Percentiles rank a stretch among this genome's conserved stretches.
These are phyloP conservation scores for Hypanus sabinus DNA, from an alignment of 2,113 vertebrate species.

Conservation along the genomic window DNA sequence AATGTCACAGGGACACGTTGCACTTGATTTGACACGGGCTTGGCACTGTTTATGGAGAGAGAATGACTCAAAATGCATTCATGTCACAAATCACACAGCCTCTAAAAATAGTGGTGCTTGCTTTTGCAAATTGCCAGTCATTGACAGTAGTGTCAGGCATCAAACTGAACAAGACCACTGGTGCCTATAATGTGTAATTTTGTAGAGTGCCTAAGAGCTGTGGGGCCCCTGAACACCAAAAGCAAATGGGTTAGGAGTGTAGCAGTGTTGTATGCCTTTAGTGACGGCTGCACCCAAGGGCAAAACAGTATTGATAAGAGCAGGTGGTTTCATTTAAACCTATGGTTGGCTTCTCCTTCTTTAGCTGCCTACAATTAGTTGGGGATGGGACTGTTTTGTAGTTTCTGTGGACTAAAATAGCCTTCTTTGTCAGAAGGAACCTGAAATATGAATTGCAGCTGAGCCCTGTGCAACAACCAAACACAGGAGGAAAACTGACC, in stretches of 20 bases:
- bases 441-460: too few species aligned
- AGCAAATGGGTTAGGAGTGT: neutral
- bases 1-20: neutral
- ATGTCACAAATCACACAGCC: neutral
- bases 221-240: neutral
- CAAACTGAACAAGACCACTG: neutral
- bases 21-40: neutral
- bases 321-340: too few species aligned
- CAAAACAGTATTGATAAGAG: neutral
- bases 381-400: too few species aligned
- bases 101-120: neutral
- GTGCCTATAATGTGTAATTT: neutral
- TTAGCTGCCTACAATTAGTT: too few species aligned
- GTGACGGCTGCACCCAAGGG: neutral
- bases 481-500: too few species aligned
- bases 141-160: neutral
- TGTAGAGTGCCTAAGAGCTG: neutral
- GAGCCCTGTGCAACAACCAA: too few species aligned
- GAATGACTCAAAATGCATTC: neutral
- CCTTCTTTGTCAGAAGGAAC: too few species aligned
- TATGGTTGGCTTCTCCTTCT: too few species aligned
- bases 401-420: too few species aligned
- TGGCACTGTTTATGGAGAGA: neutral
- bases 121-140: neutral
- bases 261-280: neutral